Evolutionary conservation across 2,797 vertebrate genomes (phyloP).

Genomic region (Argentina silus): DNA sequence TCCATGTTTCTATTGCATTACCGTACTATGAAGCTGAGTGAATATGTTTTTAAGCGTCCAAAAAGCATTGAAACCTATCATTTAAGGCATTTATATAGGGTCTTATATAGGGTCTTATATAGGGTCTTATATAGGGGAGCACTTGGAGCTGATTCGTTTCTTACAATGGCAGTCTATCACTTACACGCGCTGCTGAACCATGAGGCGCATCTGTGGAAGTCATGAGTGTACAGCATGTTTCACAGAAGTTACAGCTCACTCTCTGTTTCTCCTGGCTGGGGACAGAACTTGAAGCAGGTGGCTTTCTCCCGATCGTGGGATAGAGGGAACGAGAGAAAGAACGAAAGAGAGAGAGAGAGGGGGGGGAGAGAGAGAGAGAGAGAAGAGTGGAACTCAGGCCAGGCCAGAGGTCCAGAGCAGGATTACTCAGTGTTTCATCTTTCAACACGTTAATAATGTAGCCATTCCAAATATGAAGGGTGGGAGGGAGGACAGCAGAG

Average conservation of each 20-base stretch:
- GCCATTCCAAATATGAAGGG: slow-evolving; percentile 39
- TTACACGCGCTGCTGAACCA: neutral
- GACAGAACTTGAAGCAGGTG: slow-evolving; percentile 17
- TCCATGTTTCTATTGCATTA: too few species aligned
- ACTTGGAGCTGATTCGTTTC: neutral
- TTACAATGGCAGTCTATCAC: neutral
- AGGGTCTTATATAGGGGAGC: neutral
- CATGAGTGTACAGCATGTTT: neutral
- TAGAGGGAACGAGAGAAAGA: neutral
- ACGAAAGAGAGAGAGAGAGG: neutral
- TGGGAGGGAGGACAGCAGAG: slow-evolving; percentile 7
- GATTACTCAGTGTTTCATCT: slow-evolving; percentile 39
- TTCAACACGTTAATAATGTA: slow-evolving; percentile 58
- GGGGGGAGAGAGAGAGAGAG: neutral
- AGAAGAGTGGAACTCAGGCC: slow-evolving; percentile 24
- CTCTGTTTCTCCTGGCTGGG: neutral
- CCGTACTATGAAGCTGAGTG: too few species aligned
- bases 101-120: neutral
- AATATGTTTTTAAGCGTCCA: too few species aligned
- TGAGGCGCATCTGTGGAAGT: neutral
- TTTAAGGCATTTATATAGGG: neutral
- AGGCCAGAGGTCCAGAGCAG: slow-evolving; percentile 4
- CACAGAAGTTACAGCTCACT: neutral
- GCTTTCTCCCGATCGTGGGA: slow-evolving; percentile 15
- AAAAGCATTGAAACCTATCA: neutral